A percentile compares a stretch with the other conserved stretches of the same genome.
phyloP scores from a whole-genome alignment of 37 sponge, comb jelly and placozoan genomes.

The Spongilla lacustris region DNA sequence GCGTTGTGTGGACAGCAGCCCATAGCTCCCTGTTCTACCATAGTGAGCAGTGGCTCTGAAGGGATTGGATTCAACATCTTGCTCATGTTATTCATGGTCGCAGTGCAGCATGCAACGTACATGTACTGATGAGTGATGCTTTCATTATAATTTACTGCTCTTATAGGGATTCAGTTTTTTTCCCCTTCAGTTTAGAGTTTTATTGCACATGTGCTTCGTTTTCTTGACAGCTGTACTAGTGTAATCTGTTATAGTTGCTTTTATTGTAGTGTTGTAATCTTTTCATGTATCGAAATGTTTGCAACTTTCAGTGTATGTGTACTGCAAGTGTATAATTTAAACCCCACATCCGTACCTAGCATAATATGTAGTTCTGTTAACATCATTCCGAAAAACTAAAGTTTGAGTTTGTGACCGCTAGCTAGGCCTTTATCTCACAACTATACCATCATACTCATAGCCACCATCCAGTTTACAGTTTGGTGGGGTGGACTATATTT shows the following conservation, averaged over 20 bases:
- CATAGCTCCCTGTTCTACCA: neutral
- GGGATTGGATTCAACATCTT: neutral
- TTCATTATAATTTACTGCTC: neutral
- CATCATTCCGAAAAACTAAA: too few relatives aligned
- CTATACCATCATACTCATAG: neutral
- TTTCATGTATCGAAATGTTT: too few relatives aligned
- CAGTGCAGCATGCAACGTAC: too few relatives aligned
- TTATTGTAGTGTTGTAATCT: too few relatives aligned
- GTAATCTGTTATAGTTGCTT: too few relatives aligned
- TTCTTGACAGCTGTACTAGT: neutral
- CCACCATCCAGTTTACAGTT: neutral
- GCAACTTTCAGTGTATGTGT: neutral
- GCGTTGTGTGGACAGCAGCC: conserved; percentile 1
- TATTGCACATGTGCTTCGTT: neutral
- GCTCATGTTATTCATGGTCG: neutral
- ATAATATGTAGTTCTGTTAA: too few relatives aligned
- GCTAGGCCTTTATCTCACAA: too few relatives aligned
- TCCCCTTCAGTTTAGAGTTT: neutral
- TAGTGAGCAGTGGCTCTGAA: neutral
- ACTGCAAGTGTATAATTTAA: too few relatives aligned
- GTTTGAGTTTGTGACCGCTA: too few relatives aligned
- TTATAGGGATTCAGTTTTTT: conserved; percentile 4
- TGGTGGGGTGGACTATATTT: neutral
- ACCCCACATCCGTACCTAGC: too few relatives aligned
- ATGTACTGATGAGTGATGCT: too few relatives aligned